Base-by-base conservation (phyloP, 2,113 vertebrate species). In the Mellivora capensis region DNA sequence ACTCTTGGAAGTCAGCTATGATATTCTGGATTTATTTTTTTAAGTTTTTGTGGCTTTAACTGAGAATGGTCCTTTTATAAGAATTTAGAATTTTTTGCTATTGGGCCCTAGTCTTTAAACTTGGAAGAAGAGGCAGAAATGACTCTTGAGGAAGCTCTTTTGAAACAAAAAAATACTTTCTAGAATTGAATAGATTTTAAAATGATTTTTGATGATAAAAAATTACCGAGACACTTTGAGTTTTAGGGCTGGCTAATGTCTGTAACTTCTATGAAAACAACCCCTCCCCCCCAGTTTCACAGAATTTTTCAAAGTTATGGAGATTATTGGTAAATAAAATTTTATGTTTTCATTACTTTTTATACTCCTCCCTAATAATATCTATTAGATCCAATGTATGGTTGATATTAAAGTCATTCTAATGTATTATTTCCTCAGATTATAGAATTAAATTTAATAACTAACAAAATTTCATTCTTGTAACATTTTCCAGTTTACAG, bases 101-200 rank as follows among this genome's bases (percentile, higher is more conserved):
- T 79, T 88, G 62, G 29, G 13, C 10, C 21, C 44, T 37, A 52
- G 8, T 76, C 18, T 79, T 95, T 89, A 92, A 94, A 93, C 62
- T 91, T 95, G 85, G 85, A 95, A 87, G 49, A 93, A 87, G 11
- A 90, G 54, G 23, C 20, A 90, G 49, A 85, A 95, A 93, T 79
- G 47, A 72, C n/a, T 93, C 1, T 90, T 29, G 17, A 80, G 21
- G 37, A 52, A 89, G 9, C 18, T 2, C 57, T 91, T 42, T 67
- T 95, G 62, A 18, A 94, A 85, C 17, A 82, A 71, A 64, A 49
- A 42, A 95, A 29, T 76, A 49, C 83, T 90, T 95, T 95, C 4
- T 93, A 87, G 59, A 96, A 84, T 93, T 90, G 44, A 96, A 31
- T 81, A 95, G 21, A 81, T 87, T 97, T 98, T 76, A 77, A 88